Evolutionary conservation across 2,888 invertebrate species (phyloP).

Genomic region (Leptopilina myrica): DNA sequence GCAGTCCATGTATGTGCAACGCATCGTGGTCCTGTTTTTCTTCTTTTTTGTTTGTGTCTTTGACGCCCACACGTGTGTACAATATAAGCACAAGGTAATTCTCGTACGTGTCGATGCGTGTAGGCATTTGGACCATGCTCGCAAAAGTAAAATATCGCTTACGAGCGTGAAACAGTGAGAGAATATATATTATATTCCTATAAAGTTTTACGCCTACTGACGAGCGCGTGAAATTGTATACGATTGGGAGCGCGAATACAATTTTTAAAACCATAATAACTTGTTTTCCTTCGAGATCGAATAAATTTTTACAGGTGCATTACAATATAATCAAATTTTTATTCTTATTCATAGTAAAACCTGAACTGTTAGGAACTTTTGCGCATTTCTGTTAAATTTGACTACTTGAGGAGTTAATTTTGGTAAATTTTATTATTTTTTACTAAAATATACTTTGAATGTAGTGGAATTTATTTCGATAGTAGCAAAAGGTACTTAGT

Average conservation of each 20-base stretch:
- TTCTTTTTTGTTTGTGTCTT: slow-evolving; percentile 42
- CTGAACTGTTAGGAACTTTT: no score
- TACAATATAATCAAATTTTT: no score
- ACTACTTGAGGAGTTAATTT: no score
- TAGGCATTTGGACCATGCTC: slow-evolving; percentile 41
- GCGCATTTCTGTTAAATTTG: no score
- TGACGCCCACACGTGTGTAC: slow-evolving; percentile 47
- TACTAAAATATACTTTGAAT: no score
- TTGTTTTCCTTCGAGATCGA: slow-evolving; percentile 41
- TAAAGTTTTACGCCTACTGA: slow-evolving; percentile 54
- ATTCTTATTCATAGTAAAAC: no score
- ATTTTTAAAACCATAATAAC: slow-evolving; percentile 31
- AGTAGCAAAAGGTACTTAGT: no score
- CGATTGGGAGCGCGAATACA: not conserved
- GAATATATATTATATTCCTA: slow-evolving; percentile 49
- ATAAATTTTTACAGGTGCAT: no score
- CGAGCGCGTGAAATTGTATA: slow-evolving; percentile 31
- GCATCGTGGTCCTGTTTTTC: slow-evolving; percentile 40
- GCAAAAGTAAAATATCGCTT: slow-evolving; percentile 38
- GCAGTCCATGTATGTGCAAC: slow-evolving; percentile 46
- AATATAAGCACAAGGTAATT: not conserved
- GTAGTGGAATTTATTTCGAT: no score
- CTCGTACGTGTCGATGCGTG: slow-evolving; percentile 25
- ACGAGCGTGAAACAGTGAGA: slow-evolving; percentile 43
- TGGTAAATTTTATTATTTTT: no score